Conservation (phyloP, 2,797 vertebrate species). For the Myotis myotis region DNA sequence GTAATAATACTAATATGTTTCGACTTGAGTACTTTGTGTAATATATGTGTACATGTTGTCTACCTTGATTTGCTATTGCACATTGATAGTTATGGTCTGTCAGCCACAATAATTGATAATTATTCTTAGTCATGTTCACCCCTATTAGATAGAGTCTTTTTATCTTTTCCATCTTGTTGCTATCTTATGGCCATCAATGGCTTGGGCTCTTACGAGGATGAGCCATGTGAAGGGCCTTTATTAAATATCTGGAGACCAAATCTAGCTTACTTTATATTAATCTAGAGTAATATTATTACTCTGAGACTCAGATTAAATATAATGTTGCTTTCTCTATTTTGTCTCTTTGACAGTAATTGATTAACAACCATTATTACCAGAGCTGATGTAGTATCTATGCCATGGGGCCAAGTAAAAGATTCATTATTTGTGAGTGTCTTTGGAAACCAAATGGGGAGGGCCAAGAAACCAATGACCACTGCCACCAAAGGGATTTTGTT, state of each 20-base stretch:
- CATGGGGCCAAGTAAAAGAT: slow-evolving; percentile 32
- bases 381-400: slow-evolving; percentile 40
- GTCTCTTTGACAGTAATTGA: slow-evolving; percentile 69
- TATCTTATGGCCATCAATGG: slow-evolving; percentile 51
- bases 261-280: slow-evolving; percentile 66
- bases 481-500: slow-evolving; percentile 37
- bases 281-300: slow-evolving; percentile 47
- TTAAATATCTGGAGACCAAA: slow-evolving; percentile 59
- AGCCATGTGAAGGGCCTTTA: slow-evolving; percentile 59
- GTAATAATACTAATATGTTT: background rate
- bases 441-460: slow-evolving; percentile 18
- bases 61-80: slow-evolving; percentile 54
- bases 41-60: background rate
- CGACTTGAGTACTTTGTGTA: background rate
- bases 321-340: slow-evolving; percentile 65
- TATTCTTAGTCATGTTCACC: slow-evolving; percentile 31
- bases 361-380: slow-evolving; percentile 53
- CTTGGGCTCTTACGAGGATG: slow-evolving; percentile 58
- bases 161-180: slow-evolving; percentile 60
- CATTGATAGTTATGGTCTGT: slow-evolving; percentile 39
- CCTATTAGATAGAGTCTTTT: slow-evolving; percentile 56
- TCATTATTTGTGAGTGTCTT: slow-evolving; percentile 49
- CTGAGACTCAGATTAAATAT: slow-evolving; percentile 62
- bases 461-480: slow-evolving; percentile 39
- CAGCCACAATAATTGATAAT: slow-evolving; percentile 57